Evolutionary conservation across 2,797 vertebrate genomes (phyloP), one percentile per base, ranked within the genome.

Genomic region (Chaetophractus vellerosus): DNA sequence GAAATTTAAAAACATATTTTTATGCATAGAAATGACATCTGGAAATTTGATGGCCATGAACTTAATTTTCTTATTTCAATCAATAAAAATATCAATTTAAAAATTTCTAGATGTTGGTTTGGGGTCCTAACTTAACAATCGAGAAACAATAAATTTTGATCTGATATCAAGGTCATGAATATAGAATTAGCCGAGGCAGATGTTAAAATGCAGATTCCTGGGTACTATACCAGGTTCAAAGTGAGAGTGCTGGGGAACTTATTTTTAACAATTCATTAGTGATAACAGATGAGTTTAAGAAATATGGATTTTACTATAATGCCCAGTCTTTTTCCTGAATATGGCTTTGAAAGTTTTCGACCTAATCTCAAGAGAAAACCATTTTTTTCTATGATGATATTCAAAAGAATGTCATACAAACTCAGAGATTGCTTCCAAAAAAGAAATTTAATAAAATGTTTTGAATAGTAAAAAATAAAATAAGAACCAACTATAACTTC

Each of bases 361-460:
- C 59, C 14, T 79, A 78, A 83, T 91, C 41, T 57, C 88, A 59
- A 71, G 33, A 93, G 26, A 57, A 55, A 93, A 45, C 11, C 3
- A 63, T 50, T 93, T 81, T 96, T 96, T 87, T 9, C 21, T 87
- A 86, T 72, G 63, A 75, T 61, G 14, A 52, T 78, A 81, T 28
- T 48, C 11, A 61, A 52, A 76, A 63, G 19, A 76, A 76, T 36
- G 69, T 36, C 15, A 26, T 83, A 18, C 24, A 45, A 41, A n/a
- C 23, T 28, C 36, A 63, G 52, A 55, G 24, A 15, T 57, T 88
- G 16, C 5, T 83, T 71, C 1, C 55, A 48, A 89, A 85, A 48
- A 88, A 12, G 31, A 50, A 61, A 52, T 41, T 63, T 76, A 72
- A 88, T 83, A 82, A 90, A 93, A 48, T 28, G 64, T n/a, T 83